Conservation (phyloP, 2,888 invertebrate species). For the Parapristionchus giblindavisi region DNA sequence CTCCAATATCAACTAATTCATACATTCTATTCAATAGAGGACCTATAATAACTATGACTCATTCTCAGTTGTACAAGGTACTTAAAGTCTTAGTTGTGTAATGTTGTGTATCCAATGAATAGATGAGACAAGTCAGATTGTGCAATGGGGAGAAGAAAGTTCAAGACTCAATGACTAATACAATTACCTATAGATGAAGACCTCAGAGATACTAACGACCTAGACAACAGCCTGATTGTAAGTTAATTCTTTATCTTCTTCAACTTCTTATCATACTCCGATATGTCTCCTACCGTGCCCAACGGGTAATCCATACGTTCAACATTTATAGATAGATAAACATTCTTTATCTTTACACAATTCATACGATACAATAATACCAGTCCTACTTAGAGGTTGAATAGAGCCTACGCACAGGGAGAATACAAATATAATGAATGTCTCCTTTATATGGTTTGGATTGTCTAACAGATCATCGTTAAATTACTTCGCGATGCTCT, state of each 20-base stretch:
- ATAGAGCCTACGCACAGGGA: slow-evolving; percentile 1
- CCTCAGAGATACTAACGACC: neutral
- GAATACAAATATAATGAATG: neutral
- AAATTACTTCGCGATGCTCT: slow-evolving; percentile 30
- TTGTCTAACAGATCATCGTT: slow-evolving; percentile 4
- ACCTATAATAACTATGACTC: no score
- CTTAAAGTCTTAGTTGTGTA: no score
- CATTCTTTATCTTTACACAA: slow-evolving; percentile 28
- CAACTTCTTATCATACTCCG: neutral
- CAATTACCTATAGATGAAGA: neutral
- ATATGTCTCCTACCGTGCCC: slow-evolving; percentile 25
- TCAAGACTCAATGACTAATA: neutral
- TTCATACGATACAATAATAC: slow-evolving; percentile 16
- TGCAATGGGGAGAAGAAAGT: no score
- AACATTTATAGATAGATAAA: no score
- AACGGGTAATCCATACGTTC: neutral
- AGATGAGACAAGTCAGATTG: no score
- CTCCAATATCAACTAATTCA: slow-evolving; percentile 66
- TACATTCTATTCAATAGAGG: slow-evolving; percentile 47
- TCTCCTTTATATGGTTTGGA: slow-evolving; percentile 20
- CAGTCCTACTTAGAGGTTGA: slow-evolving; percentile 19
- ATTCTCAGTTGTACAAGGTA: no score
- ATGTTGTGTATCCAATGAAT: no score
- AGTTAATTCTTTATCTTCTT: neutral
- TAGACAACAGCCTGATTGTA: slow-evolving; percentile 19